A percentile compares a stretch with the other conserved stretches of the same genome.
Conservation (phyloP, 2,113 vertebrate genomes). For the Lepus timidus region DNA sequence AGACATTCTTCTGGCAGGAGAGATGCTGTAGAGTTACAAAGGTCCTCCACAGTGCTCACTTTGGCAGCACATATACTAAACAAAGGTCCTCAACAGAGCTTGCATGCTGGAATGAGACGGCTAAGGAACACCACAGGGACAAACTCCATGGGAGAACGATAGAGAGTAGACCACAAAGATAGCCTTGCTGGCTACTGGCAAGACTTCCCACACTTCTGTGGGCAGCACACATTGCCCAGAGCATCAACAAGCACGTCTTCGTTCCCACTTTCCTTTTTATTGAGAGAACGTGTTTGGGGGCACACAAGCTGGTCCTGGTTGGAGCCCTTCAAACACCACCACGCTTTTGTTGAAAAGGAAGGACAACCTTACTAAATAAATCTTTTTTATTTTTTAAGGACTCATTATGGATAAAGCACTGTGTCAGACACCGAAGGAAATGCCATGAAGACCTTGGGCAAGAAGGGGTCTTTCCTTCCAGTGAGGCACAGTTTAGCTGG, state of each 20-base stretch:
- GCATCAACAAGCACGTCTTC: slow-evolving; percentile 75
- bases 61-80: too few species aligned
- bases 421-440: neutral
- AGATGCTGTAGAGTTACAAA: neutral
- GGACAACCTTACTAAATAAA: slow-evolving; percentile 38
- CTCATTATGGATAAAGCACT: neutral
- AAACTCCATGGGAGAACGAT: slow-evolving; percentile 5
- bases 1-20: neutral
- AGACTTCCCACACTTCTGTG: slow-evolving; percentile 72
- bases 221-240: slow-evolving; percentile 79
- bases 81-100: neutral
- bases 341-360: slow-evolving; percentile 55
- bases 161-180: slow-evolving; percentile 52
- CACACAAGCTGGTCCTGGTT: slow-evolving; percentile 78
- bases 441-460: neutral
- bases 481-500: neutral
- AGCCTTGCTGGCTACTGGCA: slow-evolving; percentile 76
- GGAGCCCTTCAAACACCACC: slow-evolving; percentile 70
- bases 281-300: slow-evolving; percentile 76
- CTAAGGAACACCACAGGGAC: neutral
- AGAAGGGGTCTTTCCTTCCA: neutral
- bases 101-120: neutral
- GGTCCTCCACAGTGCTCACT: neutral
- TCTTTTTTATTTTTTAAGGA: neutral
- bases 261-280: slow-evolving; percentile 72